Percentiles rank a stretch among this genome's conserved stretches.
phyloP scores from a whole-genome alignment of 2,797 vertebrate genomes.

The Diplodus sargus region DNA sequence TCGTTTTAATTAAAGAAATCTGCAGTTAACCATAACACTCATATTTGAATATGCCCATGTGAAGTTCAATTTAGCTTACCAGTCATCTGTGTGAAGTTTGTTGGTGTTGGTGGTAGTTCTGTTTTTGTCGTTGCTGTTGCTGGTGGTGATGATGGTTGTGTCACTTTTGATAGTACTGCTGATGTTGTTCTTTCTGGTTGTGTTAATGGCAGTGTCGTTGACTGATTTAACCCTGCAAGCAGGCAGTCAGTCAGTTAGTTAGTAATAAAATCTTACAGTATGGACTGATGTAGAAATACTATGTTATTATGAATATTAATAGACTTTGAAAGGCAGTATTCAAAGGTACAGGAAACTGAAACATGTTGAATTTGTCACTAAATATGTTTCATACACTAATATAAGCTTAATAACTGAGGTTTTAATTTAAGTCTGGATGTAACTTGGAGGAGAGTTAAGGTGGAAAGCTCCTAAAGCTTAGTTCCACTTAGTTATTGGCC shows the following conservation, averaged over 20 bases:
- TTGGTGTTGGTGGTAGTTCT: background rate
- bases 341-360: background rate
- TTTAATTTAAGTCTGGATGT: no score
- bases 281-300: background rate
- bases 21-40: no score
- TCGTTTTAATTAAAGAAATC: no score
- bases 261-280: background rate
- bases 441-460: no score
- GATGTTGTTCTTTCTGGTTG: background rate
- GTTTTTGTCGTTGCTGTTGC: background rate
- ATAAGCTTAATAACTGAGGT: no score
- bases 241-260: background rate
- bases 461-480: no score
- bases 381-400: no score
- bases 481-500: no score
- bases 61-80: slow-evolving; percentile 6
- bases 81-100: background rate
- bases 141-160: background rate
- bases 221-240: background rate
- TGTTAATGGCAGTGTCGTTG: background rate
- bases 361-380: background rate
- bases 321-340: no score
- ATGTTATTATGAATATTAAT: no score
- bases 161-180: accelerated
- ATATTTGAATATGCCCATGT: no score